These are phyloP conservation scores for Ommatoiulus sabulosus DNA, from an alignment of 2,888 invertebrate species.

Conservation along the genomic window DNA sequence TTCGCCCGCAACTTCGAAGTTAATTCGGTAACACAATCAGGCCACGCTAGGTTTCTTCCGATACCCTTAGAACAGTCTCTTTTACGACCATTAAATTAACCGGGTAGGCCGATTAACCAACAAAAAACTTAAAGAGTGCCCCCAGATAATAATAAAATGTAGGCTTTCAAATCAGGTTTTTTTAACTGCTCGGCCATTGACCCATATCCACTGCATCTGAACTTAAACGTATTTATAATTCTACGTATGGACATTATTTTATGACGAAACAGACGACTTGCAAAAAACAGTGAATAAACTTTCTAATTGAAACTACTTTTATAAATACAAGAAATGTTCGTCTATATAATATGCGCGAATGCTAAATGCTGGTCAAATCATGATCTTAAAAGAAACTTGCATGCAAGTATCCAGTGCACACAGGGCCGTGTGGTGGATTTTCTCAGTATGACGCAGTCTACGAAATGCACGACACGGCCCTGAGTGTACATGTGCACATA, in stretches of 20 bases:
- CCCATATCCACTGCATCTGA: constrained; percentile 2
- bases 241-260: background rate
- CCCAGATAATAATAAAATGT: constrained; percentile 23
- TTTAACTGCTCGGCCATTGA: background rate
- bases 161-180: constrained; percentile 33
- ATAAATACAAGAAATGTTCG: too few species aligned
- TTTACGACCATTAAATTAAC: background rate
- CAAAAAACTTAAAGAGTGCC: constrained; percentile 1
- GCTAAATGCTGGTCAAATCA: too few species aligned
- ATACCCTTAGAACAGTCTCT: background rate
- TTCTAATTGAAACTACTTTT: too few species aligned
- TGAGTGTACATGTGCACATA: too few species aligned
- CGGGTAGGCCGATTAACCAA: background rate
- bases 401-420: too few species aligned
- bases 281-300: background rate
- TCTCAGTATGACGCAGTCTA: too few species aligned
- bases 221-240: background rate
- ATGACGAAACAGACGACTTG: background rate
- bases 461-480: too few species aligned
- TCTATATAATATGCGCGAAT: too few species aligned
- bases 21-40: background rate
- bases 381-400: too few species aligned
- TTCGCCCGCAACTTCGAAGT: background rate
- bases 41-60: background rate
- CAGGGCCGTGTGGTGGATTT: too few species aligned